A percentile compares a stretch with the other conserved stretches of the same genome.
phyloP scores from a whole-genome alignment of 2,113 vertebrate genomes.

The Pedetes capensis region DNA sequence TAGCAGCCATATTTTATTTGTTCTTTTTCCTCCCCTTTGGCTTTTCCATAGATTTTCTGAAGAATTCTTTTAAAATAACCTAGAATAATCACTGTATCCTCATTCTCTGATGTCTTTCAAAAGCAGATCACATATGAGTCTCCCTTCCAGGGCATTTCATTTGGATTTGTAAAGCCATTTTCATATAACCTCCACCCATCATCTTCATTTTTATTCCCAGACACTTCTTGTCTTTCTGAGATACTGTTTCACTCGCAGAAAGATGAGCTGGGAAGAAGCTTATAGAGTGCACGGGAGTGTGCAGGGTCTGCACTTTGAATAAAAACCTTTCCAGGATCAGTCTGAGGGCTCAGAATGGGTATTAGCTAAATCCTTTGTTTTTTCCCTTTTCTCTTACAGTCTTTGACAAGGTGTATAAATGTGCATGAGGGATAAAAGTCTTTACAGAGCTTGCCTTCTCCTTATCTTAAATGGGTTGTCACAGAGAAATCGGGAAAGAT shows the following conservation, averaged over 20 bases:
- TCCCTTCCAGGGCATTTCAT: constrained; percentile 17
- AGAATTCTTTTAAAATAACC: not conserved
- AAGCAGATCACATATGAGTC: not conserved
- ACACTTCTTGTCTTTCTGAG: not conserved
- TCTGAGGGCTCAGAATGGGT: not conserved
- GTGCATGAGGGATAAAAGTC: not conserved
- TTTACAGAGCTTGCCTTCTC: not conserved
- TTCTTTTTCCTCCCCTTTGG: not conserved
- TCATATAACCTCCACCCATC: not conserved
- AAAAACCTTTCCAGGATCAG: not conserved
- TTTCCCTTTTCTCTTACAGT: not conserved
- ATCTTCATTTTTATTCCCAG: constrained; percentile 38
- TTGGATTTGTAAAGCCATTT: constrained; percentile 42
- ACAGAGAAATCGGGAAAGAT: not conserved
- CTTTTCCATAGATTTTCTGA: not conserved
- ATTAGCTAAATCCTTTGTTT: not conserved
- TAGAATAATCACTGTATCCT: not conserved
- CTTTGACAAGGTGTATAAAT: not conserved
- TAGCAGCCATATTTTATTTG: not conserved
- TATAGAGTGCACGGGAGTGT: too few species aligned
- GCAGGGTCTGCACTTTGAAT: rapidly evolving
- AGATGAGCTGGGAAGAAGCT: not conserved
- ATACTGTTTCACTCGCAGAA: not conserved
- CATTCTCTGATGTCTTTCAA: not conserved
- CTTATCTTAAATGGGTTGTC: not conserved